Conservation (phyloP, 2,888 invertebrate genomes). For the Dermolepida albohirtum region DNA sequence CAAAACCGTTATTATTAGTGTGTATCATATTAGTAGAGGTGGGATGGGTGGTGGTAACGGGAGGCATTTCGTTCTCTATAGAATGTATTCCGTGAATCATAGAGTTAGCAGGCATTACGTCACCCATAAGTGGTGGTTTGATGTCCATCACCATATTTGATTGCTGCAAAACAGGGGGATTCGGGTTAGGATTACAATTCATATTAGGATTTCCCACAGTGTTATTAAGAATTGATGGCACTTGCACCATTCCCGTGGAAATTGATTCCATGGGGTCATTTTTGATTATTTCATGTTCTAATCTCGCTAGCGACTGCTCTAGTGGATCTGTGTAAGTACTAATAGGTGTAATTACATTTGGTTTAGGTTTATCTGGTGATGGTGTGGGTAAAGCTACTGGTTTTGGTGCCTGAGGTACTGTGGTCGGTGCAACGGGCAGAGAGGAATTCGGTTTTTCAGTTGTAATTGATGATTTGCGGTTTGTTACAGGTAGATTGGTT, state of each 20-base stretch:
- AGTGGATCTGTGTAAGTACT: conserved; percentile 73
- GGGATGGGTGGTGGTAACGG: conserved; percentile 46
- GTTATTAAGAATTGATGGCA: conserved; percentile 54
- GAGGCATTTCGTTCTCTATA: conserved; percentile 42
- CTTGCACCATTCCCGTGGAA: conserved; percentile 50
- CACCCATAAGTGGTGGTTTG: conserved; percentile 52
- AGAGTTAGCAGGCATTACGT: conserved; percentile 52
- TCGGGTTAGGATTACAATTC: conserved; percentile 50
- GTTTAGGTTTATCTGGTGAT: conserved; percentile 60
- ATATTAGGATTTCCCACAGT: conserved; percentile 53
- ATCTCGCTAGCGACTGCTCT: conserved; percentile 77
- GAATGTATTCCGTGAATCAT: conserved; percentile 50
- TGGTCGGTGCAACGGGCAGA: conserved; percentile 59
- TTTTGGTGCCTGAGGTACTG: conserved; percentile 63
- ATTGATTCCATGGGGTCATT: conserved; percentile 65
- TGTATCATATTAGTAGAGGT: conserved; percentile 56
- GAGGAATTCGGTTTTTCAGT: conserved; percentile 56
- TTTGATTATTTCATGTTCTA: conserved; percentile 73
- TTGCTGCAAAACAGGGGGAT: conserved; percentile 56
- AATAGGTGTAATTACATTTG: conserved; percentile 59
- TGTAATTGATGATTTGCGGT: conserved; percentile 54
- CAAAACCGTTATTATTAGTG: conserved; percentile 65
- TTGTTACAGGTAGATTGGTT: conserved; percentile 47
- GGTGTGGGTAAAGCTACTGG: conserved; percentile 54
- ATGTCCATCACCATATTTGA: conserved; percentile 54